Base-by-base conservation (phyloP, 1,140 invertebrate genomes). In the fruit fly (Drosophila melanogaster) region DNA sequence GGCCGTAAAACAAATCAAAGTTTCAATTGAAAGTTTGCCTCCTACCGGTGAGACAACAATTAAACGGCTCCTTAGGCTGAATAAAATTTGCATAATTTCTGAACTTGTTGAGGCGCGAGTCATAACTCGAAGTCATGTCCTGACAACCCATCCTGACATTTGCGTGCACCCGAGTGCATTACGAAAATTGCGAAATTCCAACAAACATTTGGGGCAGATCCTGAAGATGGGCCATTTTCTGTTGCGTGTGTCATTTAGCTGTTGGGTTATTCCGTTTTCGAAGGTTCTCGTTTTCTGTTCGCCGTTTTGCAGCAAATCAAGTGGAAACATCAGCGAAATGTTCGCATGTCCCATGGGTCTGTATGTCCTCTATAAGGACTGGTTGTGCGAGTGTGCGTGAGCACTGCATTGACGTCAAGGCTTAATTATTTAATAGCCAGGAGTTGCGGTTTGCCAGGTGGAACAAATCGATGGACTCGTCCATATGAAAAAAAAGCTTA, bases 351-450 rank as follows among this genome's bases (percentile, higher is more conserved):
- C 62, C 62, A 35, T 4, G 62, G 65, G 62, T 8, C 62, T 26
- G 30, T 30, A 69, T 69, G 44, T 43, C 60, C 41, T 49, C 33
- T n/a, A 35, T 44, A 49, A 51, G 30, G 35, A 40, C 15, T 19
- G 10, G 1, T 35, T 10, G 12, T 47, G 43, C 17, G 22, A 44
- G 46, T 77, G 44, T 53, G 50, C 22, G 55, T 47, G 47, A 55
- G 44, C n/a, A 46, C 65, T 69, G 65, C 43, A 79, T 58, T 83
- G 80, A 83, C 79, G 80, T 83, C 79, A 83, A 65, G 50, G 49
- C 47, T 77, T 81, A 81, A 81, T 81, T 81, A 81, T 79, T 67
- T 62, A 66, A 49, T 46, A 50, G 49, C 14, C 40, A 69, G 33
- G 43, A 56, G 40, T 41, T 59, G 57, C 24, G 49, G 51, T 51